phyloP scores from a whole-genome alignment of 2,888 invertebrate species.

The Smittia aterrima region DNA sequence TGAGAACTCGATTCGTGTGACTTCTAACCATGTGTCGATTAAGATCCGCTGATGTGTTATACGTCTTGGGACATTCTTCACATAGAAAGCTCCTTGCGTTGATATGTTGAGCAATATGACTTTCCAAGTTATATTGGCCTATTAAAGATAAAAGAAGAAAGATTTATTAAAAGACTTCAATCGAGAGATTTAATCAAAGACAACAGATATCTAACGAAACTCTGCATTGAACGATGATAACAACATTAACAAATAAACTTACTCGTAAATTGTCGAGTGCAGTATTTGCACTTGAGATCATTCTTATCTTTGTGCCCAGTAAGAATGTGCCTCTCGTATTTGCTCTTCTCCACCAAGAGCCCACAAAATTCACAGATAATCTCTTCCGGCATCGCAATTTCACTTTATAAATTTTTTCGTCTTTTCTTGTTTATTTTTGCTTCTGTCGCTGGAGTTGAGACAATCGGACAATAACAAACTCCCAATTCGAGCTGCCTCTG shows the following conservation, averaged over 20 bases:
- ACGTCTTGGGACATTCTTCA: background rate
- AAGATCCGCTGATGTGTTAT: constrained; percentile 23
- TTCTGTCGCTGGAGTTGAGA: background rate
- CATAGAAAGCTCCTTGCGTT: constrained; percentile 13
- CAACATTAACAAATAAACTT: no score
- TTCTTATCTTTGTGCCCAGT: constrained; percentile 5
- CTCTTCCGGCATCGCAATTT: background rate
- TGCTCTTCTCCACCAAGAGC: background rate
- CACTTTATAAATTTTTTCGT: background rate
- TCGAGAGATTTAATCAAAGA: background rate
- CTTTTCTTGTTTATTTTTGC: constrained; percentile 18
- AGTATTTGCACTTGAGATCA: background rate
- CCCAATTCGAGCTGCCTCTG: no score
- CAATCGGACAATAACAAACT: no score
- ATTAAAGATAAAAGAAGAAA: background rate
- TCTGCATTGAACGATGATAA: no score
- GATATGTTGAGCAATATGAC: constrained; percentile 26
- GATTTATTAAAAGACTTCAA: background rate
- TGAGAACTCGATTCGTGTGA: constrained; percentile 8
- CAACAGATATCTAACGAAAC: no score
- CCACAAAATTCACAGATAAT: constrained; percentile 25
- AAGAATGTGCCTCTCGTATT: background rate
- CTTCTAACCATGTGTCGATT: background rate
- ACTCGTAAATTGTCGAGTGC: constrained; percentile 38
- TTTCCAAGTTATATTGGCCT: constrained; percentile 7